Evolutionary conservation across 2,797 vertebrate species (phyloP), one percentile per base, ranked within the genome.

Genomic region (Poeciliopsis presidionis): DNA sequence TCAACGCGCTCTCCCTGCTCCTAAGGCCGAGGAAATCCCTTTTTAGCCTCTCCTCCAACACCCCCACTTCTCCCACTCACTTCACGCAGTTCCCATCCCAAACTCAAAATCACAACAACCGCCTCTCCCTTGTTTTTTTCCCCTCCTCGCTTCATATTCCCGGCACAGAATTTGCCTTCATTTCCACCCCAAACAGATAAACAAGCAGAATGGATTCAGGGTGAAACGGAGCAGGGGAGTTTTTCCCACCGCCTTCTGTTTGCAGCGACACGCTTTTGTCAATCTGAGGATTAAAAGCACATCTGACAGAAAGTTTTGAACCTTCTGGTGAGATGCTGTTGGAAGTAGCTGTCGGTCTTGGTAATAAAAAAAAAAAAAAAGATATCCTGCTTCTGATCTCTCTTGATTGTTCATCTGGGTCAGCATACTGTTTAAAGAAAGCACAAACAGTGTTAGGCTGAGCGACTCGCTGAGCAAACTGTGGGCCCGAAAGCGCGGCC

Each of bases 171-270:
- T 93, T 89, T 87, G 86, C 86, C 85, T 84, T 78, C 87, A 88
- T 30, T 90, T 90, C 91, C 86, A 30, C 22, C 51, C 89, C 89
- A 89, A 92, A 93, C 89, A 92, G 93, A 91, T 90, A 80, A 89
- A 92, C 79, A 89, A 84, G 53, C 90, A 90, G 82, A 90, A 90
- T 91, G 87, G 89, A 89, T 91, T 90, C 89, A 90, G 87, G 88
- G 88, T 90, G 87, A 89, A 84, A 84, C 75, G 1, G 73, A 84
- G 61, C 25, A 47, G 90, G 81, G 87, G 86, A 88, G 82, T 85
- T 84, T 49, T 33, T 81, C 81, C 86, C 65, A 33, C 25, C 25
- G 36, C 39, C 11, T 41, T 22, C 28, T 49, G 28, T 30, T 49
- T 4, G 7, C 7, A 49, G 70, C 28, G 16, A 46, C 28, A 11